A percentile compares a stretch with the other conserved stretches of the same genome.
phyloP scores from a whole-genome alignment of 1,140 invertebrate genomes.

The Megalonaias nervosa region DNA sequence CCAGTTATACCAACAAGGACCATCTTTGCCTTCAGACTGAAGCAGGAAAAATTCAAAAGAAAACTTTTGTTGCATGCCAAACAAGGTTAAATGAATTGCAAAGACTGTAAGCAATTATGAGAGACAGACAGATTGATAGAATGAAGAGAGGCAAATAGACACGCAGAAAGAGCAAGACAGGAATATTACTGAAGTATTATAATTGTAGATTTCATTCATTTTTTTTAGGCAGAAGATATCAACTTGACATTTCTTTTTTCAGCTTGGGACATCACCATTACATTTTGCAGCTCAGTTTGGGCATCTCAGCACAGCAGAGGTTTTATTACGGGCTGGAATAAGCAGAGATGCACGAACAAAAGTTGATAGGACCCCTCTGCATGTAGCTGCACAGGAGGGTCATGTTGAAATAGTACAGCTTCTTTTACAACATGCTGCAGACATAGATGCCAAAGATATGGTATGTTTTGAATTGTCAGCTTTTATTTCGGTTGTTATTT shows the following conservation, averaged over 20 bases:
- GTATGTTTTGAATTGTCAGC: constrained; percentile 71
- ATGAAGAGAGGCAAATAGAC: no score
- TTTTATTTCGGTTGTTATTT: not conserved
- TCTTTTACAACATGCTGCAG: constrained; percentile 83
- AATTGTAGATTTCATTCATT: not conserved
- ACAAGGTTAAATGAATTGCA: no score
- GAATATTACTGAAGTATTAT: not conserved
- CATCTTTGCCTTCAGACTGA: no score
- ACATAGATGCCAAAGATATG: constrained; percentile 88
- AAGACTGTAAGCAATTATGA: no score
- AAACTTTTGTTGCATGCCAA: no score
- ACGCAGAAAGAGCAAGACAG: no score
- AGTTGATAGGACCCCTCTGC: constrained; percentile 91
- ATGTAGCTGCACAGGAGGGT: constrained; percentile 90
- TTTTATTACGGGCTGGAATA: constrained; percentile 87
- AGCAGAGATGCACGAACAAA: constrained; percentile 91
- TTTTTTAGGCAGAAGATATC: not conserved
- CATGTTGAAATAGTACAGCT: constrained; percentile 84
- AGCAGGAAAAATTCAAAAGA: no score
- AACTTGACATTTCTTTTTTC: constrained; percentile 24
- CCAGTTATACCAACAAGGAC: no score
- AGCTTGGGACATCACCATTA: constrained; percentile 91
- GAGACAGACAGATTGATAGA: no score
- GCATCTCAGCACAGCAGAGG: constrained; percentile 85
- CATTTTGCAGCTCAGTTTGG: constrained; percentile 90